Evolutionary conservation across 2,113 vertebrate genomes (phyloP), one percentile per base, ranked within the genome.

Genomic region (Perca schrenkii): DNA sequence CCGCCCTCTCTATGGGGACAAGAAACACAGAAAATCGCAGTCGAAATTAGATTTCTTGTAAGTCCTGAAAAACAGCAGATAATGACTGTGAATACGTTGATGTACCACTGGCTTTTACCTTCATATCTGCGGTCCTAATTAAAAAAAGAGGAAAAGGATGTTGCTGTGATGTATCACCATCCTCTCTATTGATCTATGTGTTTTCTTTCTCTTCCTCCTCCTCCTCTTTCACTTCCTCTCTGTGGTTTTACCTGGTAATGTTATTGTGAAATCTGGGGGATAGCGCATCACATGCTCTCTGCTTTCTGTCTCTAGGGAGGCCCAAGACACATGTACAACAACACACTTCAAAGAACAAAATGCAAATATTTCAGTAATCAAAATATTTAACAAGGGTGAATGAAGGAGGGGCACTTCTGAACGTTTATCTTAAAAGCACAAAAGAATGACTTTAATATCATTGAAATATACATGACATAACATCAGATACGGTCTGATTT

Each of bases 171-270:
- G 81, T 52, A 86, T 91, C 77, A 69, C 79, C 61, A 4, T 76
- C 79, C 67, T 82, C 69, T 85, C 36, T 85, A 92, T 88, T 87
- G 88, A 93, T 90, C 86, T 47, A 11, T 22, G 34, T 46, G 28
- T 1, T 15, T n/a, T 77, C 75, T 83, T 84, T 61, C 60, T 61
- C 58, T n/a, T 21, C 54, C 15, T 53, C 43, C 10, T 25, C 57
- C 58, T 36, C 63, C 65, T 60, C 28, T 71, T 60, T 77, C 49
- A 15, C 61, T 63, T n/a, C 28, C 79, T 74, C 22, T 68, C 34
- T 22, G 60, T 43, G 54, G 31, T 77, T 80, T 57, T 61, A 84
- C 62, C 69, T 61, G 71, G 36, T 84, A 60, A 74, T 84, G 57
- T 77, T 82, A 83, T 43, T 43, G 40, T 43, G 80, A 79, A 77